Evolutionary conservation across 2,888 invertebrate genomes (phyloP).

Genomic region (Prionchulus punctatus): DNA sequence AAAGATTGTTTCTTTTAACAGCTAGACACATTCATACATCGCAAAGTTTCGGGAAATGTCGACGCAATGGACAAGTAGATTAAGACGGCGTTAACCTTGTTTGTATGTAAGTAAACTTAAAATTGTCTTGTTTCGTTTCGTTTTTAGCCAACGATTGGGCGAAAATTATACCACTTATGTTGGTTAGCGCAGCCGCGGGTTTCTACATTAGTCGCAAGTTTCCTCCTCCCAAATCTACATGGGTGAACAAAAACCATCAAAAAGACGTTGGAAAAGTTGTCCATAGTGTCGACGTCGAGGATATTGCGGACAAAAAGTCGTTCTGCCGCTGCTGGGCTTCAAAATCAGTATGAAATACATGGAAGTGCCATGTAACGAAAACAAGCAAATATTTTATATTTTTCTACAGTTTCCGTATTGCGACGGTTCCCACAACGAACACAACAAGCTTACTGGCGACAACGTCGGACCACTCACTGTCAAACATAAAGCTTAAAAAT

Average conservation of each 20-base stretch:
- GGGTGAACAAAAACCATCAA: conserved; percentile 4
- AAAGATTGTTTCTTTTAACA: no score
- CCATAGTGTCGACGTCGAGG: conserved; percentile 76
- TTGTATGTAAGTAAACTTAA: no score
- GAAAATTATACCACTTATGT: neutral
- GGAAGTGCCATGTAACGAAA: no score
- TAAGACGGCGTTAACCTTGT: no score
- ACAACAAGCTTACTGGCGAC: conserved; percentile 73
- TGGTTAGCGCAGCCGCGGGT: neutral
- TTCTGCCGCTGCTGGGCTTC: conserved; percentile 93
- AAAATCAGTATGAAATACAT: no score
- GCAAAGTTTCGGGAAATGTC: no score
- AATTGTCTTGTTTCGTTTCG: no score
- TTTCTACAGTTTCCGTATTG: conserved; percentile 78
- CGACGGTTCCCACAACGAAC: conserved; percentile 74
- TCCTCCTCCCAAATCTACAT: neutral
- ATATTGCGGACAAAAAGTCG: conserved; percentile 70
- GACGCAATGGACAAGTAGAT: no score
- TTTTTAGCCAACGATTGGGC: conserved; percentile 2
- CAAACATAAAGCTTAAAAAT: no score
- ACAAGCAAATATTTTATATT: no score
- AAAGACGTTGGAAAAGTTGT: conserved; percentile 54
- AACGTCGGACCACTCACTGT: conserved; percentile 82
- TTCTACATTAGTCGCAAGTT: neutral
- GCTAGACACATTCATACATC: no score